Evolutionary conservation across 64 coral and sea anemone genomes (phyloP).

Genomic region (Montipora cactus): DNA sequence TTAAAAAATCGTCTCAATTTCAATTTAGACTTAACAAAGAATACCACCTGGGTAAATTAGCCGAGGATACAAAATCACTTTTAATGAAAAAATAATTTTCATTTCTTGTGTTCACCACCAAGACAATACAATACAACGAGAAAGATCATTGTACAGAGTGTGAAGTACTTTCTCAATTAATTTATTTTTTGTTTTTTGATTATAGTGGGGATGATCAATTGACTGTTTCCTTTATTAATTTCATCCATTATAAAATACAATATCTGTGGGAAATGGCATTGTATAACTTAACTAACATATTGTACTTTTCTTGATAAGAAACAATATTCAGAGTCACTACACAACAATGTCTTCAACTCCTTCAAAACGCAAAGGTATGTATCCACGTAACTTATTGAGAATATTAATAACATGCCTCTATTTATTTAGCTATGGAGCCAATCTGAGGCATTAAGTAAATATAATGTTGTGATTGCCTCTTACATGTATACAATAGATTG

Average conservation of each 20-base stretch:
- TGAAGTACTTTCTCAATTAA: no score
- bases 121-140: neutral
- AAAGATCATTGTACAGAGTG: neutral
- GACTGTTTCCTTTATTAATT: no score
- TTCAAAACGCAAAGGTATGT: neutral
- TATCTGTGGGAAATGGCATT: neutral
- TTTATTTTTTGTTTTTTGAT: no score
- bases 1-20: constrained; percentile 50
- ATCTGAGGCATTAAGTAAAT: neutral
- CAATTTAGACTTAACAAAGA: constrained; percentile 40
- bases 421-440: neutral
- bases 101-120: neutral
- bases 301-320: neutral
- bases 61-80: constrained; percentile 11
- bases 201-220: no score
- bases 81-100: neutral
- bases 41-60: constrained; percentile 29
- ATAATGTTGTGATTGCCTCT: neutral
- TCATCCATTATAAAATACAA: neutral
- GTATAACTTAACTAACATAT: neutral
- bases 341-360: neutral
- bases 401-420: neutral
- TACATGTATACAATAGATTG: neutral
- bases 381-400: neutral
- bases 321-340: neutral